Evolutionary conservation across 2,888 invertebrate genomes (phyloP), one percentile per base, ranked within the genome.

Genomic region (Gibbula magus): DNA sequence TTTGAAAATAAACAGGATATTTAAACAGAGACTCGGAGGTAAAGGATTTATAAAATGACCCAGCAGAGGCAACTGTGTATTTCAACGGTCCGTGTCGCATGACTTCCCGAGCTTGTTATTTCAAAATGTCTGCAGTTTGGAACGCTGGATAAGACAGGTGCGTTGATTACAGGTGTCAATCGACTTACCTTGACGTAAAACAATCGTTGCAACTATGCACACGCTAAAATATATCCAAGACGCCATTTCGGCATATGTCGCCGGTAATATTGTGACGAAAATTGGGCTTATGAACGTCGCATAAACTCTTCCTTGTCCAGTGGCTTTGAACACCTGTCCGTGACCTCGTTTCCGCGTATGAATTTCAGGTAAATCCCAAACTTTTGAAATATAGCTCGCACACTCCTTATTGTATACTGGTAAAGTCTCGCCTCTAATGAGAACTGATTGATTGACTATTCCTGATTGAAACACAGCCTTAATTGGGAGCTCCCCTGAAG

Each of bases 171-270:
- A 61, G 61, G 61, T 61, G 61, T 7, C 29, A 45, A 45, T 10
- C 45, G 61, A 61, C 61, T 61, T 61, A 61, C 61, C 61, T 61
- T 25, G 25, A 29, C 18, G 29, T 16, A 61, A 61, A 61, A 61
- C 61, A 29, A 61, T 29, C 61, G 61, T 16, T 61, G 61, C 29
- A 29, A 61, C 18, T 61, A 61, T 61, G 61, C 61, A 61, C 2
- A n/a, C 61, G 25, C 61, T 61, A 16, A 61, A 29, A 61, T 29
- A 61, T 61, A 61, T 61, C 61, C 61, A 61, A 61, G 61, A 61
- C 61, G 29, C 61, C 61, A 61, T 61, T 61, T 61, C 61, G 61
- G 61, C 61, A 61, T 61, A 61, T 61, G 61, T 61, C 29, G 18
- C 45, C 61, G 29, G 25, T 16, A 25, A 29, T n/a, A n/a, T 29